Percentiles rank a stretch among this genome's conserved stretches.
phyloP scores from a whole-genome alignment of 2,113 vertebrate species.

The Muntiacus muntjak region DNA sequence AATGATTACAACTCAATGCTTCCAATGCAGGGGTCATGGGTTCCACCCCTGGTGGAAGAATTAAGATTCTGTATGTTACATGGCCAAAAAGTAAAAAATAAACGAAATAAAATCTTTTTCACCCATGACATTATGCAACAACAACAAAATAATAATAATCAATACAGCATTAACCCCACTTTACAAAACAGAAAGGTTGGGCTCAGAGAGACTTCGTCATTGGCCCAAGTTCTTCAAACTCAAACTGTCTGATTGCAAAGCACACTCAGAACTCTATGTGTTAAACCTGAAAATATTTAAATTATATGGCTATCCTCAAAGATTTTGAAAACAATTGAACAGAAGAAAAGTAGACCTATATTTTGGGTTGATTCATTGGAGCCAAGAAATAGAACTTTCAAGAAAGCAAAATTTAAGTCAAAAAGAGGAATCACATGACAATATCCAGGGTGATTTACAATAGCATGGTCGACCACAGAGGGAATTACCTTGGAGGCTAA shows the following conservation, averaged over 20 bases:
- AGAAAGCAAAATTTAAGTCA: not conserved
- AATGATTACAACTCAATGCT: not conserved
- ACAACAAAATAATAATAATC: not conserved
- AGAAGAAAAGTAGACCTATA: not conserved
- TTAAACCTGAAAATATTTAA: not conserved
- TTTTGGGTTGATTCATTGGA: not conserved
- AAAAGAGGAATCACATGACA: not conserved
- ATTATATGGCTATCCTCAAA: not conserved
- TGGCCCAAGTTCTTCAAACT: not conserved
- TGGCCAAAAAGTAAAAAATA: not conserved
- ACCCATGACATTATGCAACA: not conserved
- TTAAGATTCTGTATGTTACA: not conserved
- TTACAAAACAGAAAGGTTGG: not conserved
- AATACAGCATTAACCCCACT: not conserved
- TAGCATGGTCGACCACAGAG: not conserved
- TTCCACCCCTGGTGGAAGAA: not conserved
- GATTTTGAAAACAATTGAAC: not conserved
- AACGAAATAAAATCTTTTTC: not conserved
- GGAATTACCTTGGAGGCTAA: not conserved
- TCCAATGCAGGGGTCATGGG: not conserved
- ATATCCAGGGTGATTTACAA: not conserved
- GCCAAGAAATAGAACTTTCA: not conserved
- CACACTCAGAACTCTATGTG: not conserved
- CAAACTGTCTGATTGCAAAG: not conserved
- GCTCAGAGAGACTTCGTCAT: not conserved